Conservation (phyloP, 2,113 vertebrate genomes). For the Phylloscopus trochilus region DNA sequence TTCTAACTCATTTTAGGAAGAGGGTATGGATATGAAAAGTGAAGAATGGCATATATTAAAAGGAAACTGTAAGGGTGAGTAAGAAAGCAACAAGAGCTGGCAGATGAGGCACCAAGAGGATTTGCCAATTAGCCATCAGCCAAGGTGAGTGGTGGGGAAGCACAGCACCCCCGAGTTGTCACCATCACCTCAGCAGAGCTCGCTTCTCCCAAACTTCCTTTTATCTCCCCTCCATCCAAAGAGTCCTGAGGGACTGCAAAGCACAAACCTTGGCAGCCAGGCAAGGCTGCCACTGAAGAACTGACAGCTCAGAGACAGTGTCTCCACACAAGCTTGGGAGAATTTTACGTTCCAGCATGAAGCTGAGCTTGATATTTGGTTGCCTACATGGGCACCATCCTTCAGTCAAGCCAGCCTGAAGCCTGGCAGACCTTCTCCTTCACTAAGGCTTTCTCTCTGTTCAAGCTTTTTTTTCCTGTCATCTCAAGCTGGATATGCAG, state of each 20-base stretch:
- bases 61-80: not conserved
- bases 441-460: not conserved
- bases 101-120: not conserved
- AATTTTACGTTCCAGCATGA: not conserved
- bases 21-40: not conserved
- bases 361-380: not conserved
- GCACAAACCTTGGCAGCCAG: not conserved
- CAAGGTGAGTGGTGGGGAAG: not conserved
- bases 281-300: not conserved
- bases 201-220: not conserved
- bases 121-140: not conserved
- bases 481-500: not conserved
- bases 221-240: not conserved
- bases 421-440: not conserved
- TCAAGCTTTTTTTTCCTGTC: not conserved
- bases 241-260: not conserved
- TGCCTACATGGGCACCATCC: not conserved
- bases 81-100: not conserved
- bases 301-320: not conserved
- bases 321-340: not conserved
- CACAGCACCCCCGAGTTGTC: rapidly evolving
- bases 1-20: not conserved
- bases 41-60: not conserved
- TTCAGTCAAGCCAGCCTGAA: not conserved
- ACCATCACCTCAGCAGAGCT: not conserved